Percentiles rank a stretch among this genome's conserved stretches.
phyloP scores from a whole-genome alignment of 2,888 invertebrate species.

The Lepidochrysops patricia region DNA sequence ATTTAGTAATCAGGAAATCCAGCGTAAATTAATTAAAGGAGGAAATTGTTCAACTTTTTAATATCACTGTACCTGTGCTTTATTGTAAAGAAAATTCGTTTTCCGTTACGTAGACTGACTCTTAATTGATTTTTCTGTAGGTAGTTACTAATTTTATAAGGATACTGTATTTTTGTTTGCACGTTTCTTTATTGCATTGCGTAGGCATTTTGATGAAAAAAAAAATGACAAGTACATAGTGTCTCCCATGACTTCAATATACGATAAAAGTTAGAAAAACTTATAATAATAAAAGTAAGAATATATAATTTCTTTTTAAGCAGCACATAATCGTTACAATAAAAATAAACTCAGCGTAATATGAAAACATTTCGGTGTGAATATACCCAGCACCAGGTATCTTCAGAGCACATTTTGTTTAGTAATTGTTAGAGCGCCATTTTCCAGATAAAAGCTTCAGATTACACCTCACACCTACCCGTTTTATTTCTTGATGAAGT shows the following conservation, averaged over 20 bases:
- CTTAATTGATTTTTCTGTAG: background rate
- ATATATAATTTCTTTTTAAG: too few relatives aligned
- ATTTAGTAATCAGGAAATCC: conserved; percentile 63
- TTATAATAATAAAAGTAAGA: too few relatives aligned
- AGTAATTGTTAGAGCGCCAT: conserved; percentile 7
- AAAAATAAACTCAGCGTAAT: background rate
- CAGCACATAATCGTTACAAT: background rate
- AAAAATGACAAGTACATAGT: too few relatives aligned
- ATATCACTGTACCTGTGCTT: background rate
- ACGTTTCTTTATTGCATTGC: too few relatives aligned
- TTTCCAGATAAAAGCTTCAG: conserved; percentile 36
- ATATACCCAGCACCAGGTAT: background rate
- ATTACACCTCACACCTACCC: conserved; percentile 30
- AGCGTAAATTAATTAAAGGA: conserved; percentile 53
- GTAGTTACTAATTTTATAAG: too few relatives aligned
- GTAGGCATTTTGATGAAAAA: too few relatives aligned
- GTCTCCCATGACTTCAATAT: too few relatives aligned
- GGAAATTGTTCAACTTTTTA: conserved; percentile 22
- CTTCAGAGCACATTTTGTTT: conserved; percentile 1
- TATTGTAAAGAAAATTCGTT: background rate
- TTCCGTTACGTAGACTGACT: background rate
- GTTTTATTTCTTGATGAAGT: conserved; percentile 25
- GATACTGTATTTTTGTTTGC: too few relatives aligned
- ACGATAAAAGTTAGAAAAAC: too few relatives aligned
- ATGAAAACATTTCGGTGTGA: background rate